A percentile compares a stretch with the other conserved stretches of the same genome.
Conservation (phyloP, 2,888 invertebrate species). For the Drosophila colorata region DNA sequence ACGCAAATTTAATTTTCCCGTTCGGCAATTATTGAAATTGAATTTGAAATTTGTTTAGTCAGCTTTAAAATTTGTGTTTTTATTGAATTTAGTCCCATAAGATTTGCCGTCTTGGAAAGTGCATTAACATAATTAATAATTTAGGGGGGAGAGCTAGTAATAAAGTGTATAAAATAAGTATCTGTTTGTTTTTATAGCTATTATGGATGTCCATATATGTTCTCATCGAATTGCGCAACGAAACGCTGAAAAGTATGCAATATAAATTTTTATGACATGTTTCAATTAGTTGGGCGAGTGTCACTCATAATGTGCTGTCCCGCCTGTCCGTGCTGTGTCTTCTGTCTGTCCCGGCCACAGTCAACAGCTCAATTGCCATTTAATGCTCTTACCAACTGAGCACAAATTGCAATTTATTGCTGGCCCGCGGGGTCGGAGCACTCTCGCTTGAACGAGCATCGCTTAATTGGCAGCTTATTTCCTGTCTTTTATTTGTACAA, state of each 20-base stretch:
- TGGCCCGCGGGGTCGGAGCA: not conserved
- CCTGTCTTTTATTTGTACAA: constrained; percentile 54
- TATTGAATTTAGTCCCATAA: not conserved
- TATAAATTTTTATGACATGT: constrained; percentile 49
- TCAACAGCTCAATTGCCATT: constrained; percentile 34
- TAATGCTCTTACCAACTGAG: constrained; percentile 25
- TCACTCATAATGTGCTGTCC: constrained; percentile 9
- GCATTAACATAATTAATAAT: constrained; percentile 14
- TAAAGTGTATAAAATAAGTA: not conserved
- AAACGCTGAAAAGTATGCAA: constrained; percentile 65
- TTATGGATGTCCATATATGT: not conserved
- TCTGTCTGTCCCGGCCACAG: not conserved
- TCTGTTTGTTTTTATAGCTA: not conserved
- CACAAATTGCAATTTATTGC: constrained; percentile 27
- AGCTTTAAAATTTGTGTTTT: constrained; percentile 1
- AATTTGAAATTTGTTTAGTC: constrained; percentile 11
- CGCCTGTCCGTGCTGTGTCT: not conserved
- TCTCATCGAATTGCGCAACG: constrained; percentile 8
- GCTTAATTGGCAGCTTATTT: constrained; percentile 44
- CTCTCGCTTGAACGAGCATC: constrained; percentile 2
- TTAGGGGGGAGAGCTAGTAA: not conserved
- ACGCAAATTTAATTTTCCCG: constrained; percentile 32
- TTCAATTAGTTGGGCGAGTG: constrained; percentile 26
- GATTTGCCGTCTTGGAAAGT: not conserved
- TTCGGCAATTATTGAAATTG: constrained; percentile 17